Evolutionary conservation across 2,888 invertebrate species (phyloP), one percentile per base, ranked within the genome.

Genomic region (Pseudococcus jackbeardsleyi): DNA sequence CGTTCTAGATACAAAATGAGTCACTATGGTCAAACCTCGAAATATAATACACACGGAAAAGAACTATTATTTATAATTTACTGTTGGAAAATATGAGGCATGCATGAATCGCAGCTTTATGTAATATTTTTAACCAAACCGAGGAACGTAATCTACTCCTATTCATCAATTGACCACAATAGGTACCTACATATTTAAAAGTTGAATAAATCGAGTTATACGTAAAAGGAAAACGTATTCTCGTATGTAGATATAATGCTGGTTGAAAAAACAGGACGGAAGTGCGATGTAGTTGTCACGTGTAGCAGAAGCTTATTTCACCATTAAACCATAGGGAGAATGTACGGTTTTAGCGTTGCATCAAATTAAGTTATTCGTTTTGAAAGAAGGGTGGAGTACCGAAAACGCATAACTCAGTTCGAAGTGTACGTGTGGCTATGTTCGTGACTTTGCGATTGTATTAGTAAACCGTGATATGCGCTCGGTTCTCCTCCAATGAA

Each of bases 301-400:
- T 79, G 79, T 79, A 79, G 33, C 9, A n/a, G 39, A 79, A 79
- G 79, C 79, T 79, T 79, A 79, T 79, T 79, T 79, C 79, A 79
- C 79, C 79, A 79, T 79, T 42, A 42, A 79, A 79, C 79, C 79
- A 42, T 42, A 42, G 79, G 46, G 79, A 46, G 79, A 79, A 22
- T 11, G 19, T 79, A 79, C 42, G 42, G 79, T 79, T 79, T 79
- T 77, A 79, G 50, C 87, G 77, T 79, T 87, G 87, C 87, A 79
- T 72, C 79, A 87, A 87, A 87, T 87, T 87, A 87, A 87, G 82
- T 87, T 87, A 87, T 87, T 87, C 87, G 79, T 79, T 87, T 77
- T 19, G 39, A 79, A 50, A 68, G 87, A 87, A 87, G 87, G 87
- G 87, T 87, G 87, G 87, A 87, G 79, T 72, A 87, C 87, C 33